phyloP scores from a whole-genome alignment of 2,113 vertebrate genomes.

The Syngnathus typhle region DNA sequence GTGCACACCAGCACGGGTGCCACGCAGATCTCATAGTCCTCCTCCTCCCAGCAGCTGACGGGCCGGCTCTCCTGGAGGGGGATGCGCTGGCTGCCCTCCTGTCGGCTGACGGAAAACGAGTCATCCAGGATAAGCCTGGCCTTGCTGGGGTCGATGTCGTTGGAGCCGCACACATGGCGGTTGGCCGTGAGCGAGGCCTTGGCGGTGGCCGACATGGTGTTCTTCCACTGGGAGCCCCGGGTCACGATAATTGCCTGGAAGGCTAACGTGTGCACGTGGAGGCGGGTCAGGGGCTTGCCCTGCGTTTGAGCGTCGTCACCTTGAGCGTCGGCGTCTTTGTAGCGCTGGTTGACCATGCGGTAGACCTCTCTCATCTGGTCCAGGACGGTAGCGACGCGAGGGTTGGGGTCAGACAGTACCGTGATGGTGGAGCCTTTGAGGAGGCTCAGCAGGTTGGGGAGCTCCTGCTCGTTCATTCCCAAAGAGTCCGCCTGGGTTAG shows the following conservation, averaged over 20 bases:
- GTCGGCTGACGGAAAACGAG: constrained; percentile 75
- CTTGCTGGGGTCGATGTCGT: constrained; percentile 75
- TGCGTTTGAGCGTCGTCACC: neutral
- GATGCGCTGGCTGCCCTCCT: constrained; percentile 73
- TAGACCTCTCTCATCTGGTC: constrained; percentile 82
- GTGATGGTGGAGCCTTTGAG: constrained; percentile 74
- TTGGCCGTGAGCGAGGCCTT: constrained; percentile 80
- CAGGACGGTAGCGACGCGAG: constrained; percentile 76
- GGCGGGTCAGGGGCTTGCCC: constrained; percentile 65
- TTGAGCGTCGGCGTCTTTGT: constrained; percentile 23
- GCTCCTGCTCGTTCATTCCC: constrained; percentile 82
- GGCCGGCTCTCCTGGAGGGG: constrained; percentile 71
- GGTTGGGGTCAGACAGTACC: constrained; percentile 76
- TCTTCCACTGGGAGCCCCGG: constrained; percentile 75
- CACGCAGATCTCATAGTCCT: constrained; percentile 75
- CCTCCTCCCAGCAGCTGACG: constrained; percentile 77
- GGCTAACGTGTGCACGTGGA: constrained; percentile 79
- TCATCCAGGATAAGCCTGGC: constrained; percentile 80
- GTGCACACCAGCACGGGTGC: constrained; percentile 81
- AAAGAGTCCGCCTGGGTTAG: constrained; percentile 70
- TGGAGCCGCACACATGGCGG: constrained; percentile 78
- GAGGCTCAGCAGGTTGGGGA: constrained; percentile 77
- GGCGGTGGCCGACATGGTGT: constrained; percentile 80
- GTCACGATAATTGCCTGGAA: constrained; percentile 80
- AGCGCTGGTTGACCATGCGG: constrained; percentile 66